Evolutionary conservation across 2,113 vertebrate genomes (phyloP).

Genomic region (Eidolon helvum): DNA sequence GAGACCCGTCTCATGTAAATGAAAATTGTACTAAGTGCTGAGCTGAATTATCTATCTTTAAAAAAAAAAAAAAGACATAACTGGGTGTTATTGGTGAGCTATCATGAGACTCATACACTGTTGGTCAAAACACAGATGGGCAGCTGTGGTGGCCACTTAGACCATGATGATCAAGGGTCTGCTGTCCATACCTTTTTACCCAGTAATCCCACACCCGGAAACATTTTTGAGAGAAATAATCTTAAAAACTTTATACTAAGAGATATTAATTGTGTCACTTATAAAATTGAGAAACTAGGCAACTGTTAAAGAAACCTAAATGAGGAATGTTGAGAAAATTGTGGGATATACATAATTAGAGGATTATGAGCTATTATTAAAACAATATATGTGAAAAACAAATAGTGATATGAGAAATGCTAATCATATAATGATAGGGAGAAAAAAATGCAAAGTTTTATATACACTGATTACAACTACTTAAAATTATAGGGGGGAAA

Average conservation of each 20-base stretch:
- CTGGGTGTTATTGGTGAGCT: not conserved
- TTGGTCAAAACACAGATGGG: not conserved
- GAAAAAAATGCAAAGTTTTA: not conserved
- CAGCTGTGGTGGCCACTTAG: not conserved
- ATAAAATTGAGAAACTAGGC: not conserved
- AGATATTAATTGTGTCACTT: not conserved
- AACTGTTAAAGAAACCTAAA: slow-evolving; percentile 19
- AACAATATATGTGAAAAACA: not conserved
- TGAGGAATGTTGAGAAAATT: not conserved
- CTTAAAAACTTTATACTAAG: not conserved
- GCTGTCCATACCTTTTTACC: not conserved
- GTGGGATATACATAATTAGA: not conserved
- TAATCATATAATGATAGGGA: not conserved
- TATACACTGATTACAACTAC: not conserved
- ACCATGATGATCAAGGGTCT: not conserved
- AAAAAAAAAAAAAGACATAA: not conserved
- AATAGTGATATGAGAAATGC: slow-evolving; percentile 27
- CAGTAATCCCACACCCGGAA: not conserved
- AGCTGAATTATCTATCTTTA: not conserved
- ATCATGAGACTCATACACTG: not conserved
- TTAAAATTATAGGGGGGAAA: not conserved
- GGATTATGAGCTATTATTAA: not conserved
- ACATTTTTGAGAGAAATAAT: slow-evolving; percentile 5
- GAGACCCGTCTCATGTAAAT: not conserved
- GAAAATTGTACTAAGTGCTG: not conserved